These are phyloP conservation scores for Calephelis virginiensis DNA, from an alignment of 1,140 invertebrate genomes.

Conservation along the genomic window DNA sequence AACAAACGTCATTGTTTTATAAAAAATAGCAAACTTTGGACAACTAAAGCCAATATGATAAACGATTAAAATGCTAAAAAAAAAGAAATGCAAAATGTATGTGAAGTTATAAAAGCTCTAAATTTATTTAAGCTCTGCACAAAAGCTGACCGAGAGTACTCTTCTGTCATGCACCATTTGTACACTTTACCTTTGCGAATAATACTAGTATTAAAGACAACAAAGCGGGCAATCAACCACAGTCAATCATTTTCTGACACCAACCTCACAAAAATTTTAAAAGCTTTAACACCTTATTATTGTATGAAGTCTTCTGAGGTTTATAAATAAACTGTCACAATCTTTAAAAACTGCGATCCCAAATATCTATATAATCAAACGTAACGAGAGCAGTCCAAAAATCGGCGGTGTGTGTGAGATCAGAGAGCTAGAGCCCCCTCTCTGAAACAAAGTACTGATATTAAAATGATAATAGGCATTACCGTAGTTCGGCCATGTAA, in stretches of 20 bases:
- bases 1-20: no score
- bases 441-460: no score
- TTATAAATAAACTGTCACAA: no score
- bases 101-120: constrained; percentile 9
- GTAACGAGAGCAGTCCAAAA: no score
- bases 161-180: not conserved
- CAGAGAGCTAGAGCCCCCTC: no score
- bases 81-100: not conserved
- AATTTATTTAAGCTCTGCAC: constrained; percentile 4
- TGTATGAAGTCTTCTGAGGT: not conserved
- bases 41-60: no score
- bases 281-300: not conserved
- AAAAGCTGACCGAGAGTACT: not conserved
- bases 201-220: constrained; percentile 12
- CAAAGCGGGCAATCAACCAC: constrained; percentile 12
- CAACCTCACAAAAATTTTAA: not conserved
- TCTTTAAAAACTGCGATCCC: no score
- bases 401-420: no score
- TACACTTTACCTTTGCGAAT: constrained; percentile 8
- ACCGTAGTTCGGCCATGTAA: no score
- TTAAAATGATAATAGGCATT: no score
- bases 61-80: not conserved
- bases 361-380: no score
- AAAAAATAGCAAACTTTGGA: no score
- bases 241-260: constrained; percentile 4